Percentiles rank a stretch among this genome's conserved stretches.
phyloP scores from a whole-genome alignment of 2,113 vertebrate species.

The Pseudonaja textilis region DNA sequence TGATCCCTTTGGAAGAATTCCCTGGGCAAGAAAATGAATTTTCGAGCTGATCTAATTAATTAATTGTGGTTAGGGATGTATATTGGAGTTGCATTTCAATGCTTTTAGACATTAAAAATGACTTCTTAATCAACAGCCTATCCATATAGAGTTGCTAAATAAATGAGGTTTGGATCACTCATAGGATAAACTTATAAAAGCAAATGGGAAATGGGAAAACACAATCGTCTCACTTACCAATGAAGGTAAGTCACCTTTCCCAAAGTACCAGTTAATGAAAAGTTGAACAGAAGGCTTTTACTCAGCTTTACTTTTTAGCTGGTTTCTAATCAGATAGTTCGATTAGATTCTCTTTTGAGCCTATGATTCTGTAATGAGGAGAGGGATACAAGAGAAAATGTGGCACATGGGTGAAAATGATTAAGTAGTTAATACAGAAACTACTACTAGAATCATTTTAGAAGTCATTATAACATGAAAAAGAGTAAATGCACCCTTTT shows the following conservation, averaged over 20 bases:
- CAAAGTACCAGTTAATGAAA: not conserved
- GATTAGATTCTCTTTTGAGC: not conserved
- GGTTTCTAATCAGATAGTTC: not conserved
- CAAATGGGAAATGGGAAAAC: not conserved
- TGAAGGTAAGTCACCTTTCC: not conserved
- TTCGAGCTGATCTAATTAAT: not conserved
- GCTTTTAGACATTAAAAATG: not conserved
- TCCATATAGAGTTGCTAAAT: not conserved
- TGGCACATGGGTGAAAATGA: not conserved
- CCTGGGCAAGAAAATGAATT: not conserved
- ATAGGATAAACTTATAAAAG: not conserved
- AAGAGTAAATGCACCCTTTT: not conserved
- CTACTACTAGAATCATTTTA: constrained; percentile 1
- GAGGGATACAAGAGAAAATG: not conserved
- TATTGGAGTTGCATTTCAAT: not conserved
- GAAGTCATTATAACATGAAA: not conserved
- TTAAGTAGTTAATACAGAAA: constrained; percentile 9
- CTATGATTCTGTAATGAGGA: not conserved
- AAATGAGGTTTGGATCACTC: not conserved
- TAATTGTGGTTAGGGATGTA: not conserved
- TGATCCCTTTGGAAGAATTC: not conserved
- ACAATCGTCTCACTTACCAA: not conserved
- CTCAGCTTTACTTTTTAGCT: not conserved
- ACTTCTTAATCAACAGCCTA: not conserved
- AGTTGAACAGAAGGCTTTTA: not conserved